phyloP scores from a whole-genome alignment of 2,797 vertebrate species.

The Cygnus olor region DNA sequence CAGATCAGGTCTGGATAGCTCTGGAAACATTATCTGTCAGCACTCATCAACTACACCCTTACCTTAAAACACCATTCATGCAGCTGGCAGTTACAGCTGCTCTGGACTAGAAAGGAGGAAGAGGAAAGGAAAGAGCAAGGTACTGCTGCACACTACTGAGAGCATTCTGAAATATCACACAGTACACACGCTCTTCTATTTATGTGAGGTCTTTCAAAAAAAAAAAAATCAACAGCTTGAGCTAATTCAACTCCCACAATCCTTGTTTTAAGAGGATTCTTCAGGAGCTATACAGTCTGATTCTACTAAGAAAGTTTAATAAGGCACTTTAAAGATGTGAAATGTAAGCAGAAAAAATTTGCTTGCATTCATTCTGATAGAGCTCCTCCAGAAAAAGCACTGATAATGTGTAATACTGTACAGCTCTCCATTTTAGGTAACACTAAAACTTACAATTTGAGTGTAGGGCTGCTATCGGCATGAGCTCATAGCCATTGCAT shows the following conservation, averaged over 20 bases:
- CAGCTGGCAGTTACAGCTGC: not conserved
- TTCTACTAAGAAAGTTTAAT: not conserved
- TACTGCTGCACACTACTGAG: not conserved
- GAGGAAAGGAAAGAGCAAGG: not conserved
- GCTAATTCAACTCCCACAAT: not conserved
- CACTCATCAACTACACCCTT: not conserved
- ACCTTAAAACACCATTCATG: not conserved
- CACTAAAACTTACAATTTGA: not conserved
- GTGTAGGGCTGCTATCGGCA: not conserved
- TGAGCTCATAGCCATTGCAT: not conserved
- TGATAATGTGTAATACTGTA: not conserved
- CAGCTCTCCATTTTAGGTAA: not conserved
- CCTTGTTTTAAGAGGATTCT: not conserved
- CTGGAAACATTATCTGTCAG: not conserved
- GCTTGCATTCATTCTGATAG: not conserved
- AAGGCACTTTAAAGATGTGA: not conserved
- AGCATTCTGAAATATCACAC: not conserved
- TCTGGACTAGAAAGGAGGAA: not conserved
- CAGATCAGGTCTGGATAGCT: not conserved
- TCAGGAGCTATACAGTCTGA: not conserved
- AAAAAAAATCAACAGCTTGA: not conserved
- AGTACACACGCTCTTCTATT: rapidly evolving
- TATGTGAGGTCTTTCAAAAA: not conserved
- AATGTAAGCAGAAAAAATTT: not conserved
- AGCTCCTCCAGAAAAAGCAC: not conserved